These are phyloP conservation scores for Eospalax fontanierii DNA, from an alignment of 2,797 vertebrate genomes.

Conservation along the genomic window DNA sequence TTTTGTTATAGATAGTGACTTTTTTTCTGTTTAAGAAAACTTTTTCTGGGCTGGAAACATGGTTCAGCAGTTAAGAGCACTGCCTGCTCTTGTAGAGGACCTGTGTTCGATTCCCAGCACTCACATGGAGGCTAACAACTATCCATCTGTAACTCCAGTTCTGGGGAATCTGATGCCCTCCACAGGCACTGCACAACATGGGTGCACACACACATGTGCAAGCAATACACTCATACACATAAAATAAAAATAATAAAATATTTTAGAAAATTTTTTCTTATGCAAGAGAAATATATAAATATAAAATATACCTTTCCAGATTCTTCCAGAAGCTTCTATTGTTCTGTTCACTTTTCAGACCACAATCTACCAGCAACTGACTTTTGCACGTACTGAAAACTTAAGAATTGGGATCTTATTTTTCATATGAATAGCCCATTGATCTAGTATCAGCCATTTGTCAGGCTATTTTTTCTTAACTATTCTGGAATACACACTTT, in stretches of 20 bases:
- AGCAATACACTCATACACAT: no score
- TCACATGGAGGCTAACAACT: no score
- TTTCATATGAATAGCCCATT: not conserved
- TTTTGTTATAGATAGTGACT: not conserved
- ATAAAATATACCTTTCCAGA: not conserved
- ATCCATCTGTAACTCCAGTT: no score
- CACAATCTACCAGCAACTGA: not conserved
- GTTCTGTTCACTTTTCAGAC: not conserved
- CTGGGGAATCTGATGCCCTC: no score
- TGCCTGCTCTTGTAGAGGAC: no score
- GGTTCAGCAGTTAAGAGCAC: no score
- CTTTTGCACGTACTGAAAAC: not conserved
- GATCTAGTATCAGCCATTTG: not conserved
- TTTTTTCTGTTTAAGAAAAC: slow-evolving; percentile 13
- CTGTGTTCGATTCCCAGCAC: no score
- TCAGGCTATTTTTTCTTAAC: not conserved
- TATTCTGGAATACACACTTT: not conserved
- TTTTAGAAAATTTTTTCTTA: not conserved
- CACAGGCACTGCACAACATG: no score
- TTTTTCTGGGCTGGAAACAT: not conserved
- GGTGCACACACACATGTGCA: no score
- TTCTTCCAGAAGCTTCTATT: not conserved
- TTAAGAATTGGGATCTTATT: not conserved
- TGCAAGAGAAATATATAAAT: not conserved
- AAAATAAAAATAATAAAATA: no score